Percentiles rank a stretch among this genome's conserved stretches.
Conservation (phyloP, 2,113 vertebrate genomes). For the Pampusana beccarii region DNA sequence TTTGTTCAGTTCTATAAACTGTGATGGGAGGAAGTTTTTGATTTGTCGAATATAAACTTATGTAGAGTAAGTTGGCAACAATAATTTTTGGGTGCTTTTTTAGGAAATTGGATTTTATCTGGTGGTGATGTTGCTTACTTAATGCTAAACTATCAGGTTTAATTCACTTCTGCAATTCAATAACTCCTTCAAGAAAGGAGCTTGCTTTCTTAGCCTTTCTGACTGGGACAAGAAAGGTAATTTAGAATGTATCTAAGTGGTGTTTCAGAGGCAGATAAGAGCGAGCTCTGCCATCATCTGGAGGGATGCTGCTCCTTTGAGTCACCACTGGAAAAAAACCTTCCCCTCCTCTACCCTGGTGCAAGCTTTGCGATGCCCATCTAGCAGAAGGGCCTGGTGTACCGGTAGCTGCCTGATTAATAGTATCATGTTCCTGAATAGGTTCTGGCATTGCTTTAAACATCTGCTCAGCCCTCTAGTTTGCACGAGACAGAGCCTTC, state of each 20-base stretch:
- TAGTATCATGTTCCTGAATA: background rate
- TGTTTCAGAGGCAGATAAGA: background rate
- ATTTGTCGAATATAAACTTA: background rate
- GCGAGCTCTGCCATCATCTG: background rate
- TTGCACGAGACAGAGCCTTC: background rate
- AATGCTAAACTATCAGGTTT: background rate
- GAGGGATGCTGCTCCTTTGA: background rate
- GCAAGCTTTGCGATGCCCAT: background rate
- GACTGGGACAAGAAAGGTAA: background rate
- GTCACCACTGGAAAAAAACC: background rate
- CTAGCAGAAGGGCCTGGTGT: background rate
- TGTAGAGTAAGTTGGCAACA: background rate
- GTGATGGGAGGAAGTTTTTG: accelerated
- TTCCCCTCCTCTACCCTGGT: background rate
- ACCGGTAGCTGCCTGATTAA: background rate
- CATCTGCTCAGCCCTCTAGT: background rate
- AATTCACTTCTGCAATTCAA: background rate
- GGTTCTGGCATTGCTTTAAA: background rate
- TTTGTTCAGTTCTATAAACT: background rate
- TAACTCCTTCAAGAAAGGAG: background rate
- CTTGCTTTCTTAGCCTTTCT: background rate
- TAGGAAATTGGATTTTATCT: background rate
- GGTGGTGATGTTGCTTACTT: background rate
- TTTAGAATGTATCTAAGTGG: background rate
- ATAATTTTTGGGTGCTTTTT: background rate